phyloP scores from a whole-genome alignment of 2,797 vertebrate genomes.

The Rhadinocentrus ornatus region DNA sequence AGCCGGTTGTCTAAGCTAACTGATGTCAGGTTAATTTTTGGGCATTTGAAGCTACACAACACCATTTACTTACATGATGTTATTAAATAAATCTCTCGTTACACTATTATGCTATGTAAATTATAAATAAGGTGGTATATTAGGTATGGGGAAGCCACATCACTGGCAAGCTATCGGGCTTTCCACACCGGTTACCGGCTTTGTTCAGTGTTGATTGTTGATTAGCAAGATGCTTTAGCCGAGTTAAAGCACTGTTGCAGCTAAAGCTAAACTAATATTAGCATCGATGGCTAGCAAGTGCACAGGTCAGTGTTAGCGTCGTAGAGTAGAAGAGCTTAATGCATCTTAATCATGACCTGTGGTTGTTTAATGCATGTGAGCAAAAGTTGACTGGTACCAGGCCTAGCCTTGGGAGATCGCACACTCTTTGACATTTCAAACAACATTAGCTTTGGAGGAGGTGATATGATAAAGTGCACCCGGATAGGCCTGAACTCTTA shows the following conservation, averaged over 20 bases:
- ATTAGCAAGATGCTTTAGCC: slow-evolving; percentile 61
- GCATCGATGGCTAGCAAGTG: slow-evolving; percentile 27
- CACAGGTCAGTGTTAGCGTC: slow-evolving; percentile 19
- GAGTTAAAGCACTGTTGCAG: slow-evolving; percentile 17
- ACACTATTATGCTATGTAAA: background rate
- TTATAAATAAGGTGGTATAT: background rate
- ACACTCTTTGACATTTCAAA: slow-evolving; percentile 18
- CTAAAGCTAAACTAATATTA: slow-evolving; percentile 13
- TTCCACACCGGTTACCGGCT: slow-evolving; percentile 71
- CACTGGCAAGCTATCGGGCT: slow-evolving; percentile 36
- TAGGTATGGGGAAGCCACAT: background rate
- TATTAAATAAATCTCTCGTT: background rate
- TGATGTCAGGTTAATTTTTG: slow-evolving; percentile 37
- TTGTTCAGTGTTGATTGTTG: slow-evolving; percentile 69
- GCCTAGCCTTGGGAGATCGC: slow-evolving; percentile 22
- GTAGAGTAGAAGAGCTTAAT: slow-evolving; percentile 18
- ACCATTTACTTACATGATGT: background rate
- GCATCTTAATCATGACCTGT: slow-evolving; percentile 13
- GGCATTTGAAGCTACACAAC: background rate
- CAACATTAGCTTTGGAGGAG: slow-evolving; percentile 1
- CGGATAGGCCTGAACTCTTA: slow-evolving; percentile 46
- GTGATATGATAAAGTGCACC: slow-evolving; percentile 25
- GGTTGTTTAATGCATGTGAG: slow-evolving; percentile 17
- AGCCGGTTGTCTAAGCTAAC: slow-evolving; percentile 67
- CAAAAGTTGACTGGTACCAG: slow-evolving; percentile 7